Conservation (phyloP, 2,797 vertebrate species). For the Anolis apletophallus region DNA sequence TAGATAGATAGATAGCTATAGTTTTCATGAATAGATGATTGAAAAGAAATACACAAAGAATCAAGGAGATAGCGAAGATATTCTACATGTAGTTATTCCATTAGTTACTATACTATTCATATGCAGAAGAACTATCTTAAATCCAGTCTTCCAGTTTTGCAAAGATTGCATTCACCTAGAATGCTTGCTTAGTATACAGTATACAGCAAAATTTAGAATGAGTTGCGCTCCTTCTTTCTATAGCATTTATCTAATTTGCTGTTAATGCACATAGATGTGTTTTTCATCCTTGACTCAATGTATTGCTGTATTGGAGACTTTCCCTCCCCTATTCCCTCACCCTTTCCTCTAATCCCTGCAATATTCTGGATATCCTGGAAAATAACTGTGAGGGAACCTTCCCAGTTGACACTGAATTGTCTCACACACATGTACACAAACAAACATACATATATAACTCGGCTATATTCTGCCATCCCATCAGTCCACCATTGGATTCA, state of each 20-base stretch:
- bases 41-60: not conserved
- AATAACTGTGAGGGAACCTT: too few species aligned
- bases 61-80: not conserved
- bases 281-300: slow-evolving; percentile 19
- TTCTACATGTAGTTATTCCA: not conserved
- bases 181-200: not conserved
- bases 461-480: too few species aligned
- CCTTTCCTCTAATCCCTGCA: too few species aligned
- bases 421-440: too few species aligned
- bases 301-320: not conserved
- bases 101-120: not conserved
- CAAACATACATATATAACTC: too few species aligned
- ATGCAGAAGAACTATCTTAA: not conserved
- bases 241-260: slow-evolving; percentile 10
- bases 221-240: not conserved
- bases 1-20: not conserved
- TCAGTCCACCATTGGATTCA: too few species aligned
- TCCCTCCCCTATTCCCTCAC: too few species aligned
- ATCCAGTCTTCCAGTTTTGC: not conserved
- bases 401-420: too few species aligned
- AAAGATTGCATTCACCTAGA: not conserved
- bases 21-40: not conserved
- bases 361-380: too few species aligned
- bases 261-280: slow-evolving; percentile 8
- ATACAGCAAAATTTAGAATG: not conserved